Evolutionary conservation across 2,113 vertebrate genomes (phyloP).

Genomic region (Dipodomys stephensi): DNA sequence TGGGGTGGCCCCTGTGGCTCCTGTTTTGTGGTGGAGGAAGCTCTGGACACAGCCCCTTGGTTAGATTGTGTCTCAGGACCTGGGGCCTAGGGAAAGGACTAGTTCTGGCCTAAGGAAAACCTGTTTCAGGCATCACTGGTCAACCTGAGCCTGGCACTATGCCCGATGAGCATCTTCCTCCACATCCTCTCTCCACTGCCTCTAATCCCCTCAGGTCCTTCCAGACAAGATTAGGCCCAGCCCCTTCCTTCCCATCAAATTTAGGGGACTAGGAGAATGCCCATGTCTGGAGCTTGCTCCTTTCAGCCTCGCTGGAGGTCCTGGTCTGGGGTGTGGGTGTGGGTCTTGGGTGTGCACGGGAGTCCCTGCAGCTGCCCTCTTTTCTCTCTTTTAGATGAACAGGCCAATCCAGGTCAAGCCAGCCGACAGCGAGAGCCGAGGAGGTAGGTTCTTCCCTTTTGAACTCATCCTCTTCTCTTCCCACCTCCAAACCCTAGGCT

Average conservation of each 20-base stretch:
- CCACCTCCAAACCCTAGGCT: background rate
- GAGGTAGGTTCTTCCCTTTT: conserved; percentile 88
- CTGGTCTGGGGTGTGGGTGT: background rate
- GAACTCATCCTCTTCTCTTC: background rate
- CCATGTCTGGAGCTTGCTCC: background rate
- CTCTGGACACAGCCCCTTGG: background rate
- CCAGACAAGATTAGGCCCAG: background rate
- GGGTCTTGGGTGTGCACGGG: background rate
- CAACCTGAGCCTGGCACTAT: background rate
- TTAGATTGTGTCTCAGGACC: background rate
- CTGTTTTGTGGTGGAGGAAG: conserved; percentile 24
- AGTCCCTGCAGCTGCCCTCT: conserved; percentile 57
- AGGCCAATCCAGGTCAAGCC: conserved; percentile 98
- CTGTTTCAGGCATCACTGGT: background rate
- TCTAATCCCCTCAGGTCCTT: conserved; percentile 8
- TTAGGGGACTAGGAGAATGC: background rate
- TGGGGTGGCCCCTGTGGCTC: background rate
- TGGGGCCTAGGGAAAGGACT: background rate
- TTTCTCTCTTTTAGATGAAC: conserved; percentile 92
- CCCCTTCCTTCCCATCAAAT: background rate
- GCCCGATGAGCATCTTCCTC: background rate
- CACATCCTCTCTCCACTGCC: background rate
- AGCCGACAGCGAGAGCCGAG: conserved; percentile 95
- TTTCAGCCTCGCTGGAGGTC: background rate
- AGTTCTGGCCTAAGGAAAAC: background rate